Percentiles rank a stretch among this genome's conserved stretches.
These are phyloP conservation scores for Microcebus murinus DNA, from an alignment of 2,113 vertebrate genomes.

Conservation along the genomic window DNA sequence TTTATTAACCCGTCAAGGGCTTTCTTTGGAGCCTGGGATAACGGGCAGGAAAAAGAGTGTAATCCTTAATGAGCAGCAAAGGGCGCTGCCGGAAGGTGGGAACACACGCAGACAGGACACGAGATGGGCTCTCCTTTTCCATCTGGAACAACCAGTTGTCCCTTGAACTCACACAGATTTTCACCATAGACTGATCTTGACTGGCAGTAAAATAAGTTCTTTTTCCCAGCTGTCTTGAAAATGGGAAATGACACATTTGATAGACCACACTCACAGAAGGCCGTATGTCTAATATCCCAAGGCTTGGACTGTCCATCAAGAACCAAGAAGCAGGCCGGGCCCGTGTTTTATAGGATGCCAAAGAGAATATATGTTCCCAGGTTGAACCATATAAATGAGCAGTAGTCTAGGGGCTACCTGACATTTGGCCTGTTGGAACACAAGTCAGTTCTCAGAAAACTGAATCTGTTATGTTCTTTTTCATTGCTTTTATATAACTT, in stretches of 20 bases:
- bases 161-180: slow-evolving; percentile 53
- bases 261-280: slow-evolving; percentile 37
- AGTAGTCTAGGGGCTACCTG: background rate
- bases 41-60: slow-evolving; percentile 35
- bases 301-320: background rate
- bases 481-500: background rate
- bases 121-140: background rate
- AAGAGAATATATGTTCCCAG: background rate
- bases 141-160: slow-evolving; percentile 20
- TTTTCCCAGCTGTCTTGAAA: slow-evolving; percentile 24
- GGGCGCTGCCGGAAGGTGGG: background rate
- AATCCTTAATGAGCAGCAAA: slow-evolving; percentile 48
- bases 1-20: slow-evolving; percentile 65
- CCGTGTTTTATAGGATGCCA: background rate
- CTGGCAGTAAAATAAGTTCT: background rate
- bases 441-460: background rate
- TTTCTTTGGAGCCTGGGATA: slow-evolving; percentile 57
- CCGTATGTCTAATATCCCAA: background rate
- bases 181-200: slow-evolving; percentile 14
- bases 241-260: background rate
- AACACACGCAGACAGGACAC: slow-evolving; percentile 15
- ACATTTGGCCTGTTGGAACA: background rate
- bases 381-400: background rate
- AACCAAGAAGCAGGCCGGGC: background rate
- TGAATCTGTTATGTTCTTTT: background rate